Evolutionary conservation across 2,888 invertebrate genomes (phyloP), one percentile per base, ranked within the genome.

Genomic region (Periphyllus acericola): DNA sequence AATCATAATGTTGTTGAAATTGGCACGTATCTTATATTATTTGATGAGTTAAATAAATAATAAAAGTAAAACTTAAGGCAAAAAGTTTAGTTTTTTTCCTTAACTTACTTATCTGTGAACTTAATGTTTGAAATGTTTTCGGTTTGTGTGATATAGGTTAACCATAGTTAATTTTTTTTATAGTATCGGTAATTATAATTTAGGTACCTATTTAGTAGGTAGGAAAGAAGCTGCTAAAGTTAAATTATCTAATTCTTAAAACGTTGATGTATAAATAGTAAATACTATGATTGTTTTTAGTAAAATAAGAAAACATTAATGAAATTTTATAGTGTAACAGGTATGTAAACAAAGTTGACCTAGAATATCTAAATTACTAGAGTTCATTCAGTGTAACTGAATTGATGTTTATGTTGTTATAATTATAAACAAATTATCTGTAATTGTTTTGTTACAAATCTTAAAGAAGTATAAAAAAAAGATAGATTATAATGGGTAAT

Each of bases 291-390:
- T 60, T 60, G 60, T 60, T 60, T 1, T 40, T 14, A 40, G 29
- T 60, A 5, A 60, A 46, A 75, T 66, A 14, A 55, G 74, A 74
- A 40, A 83, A 83, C n/a, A 19, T 66, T 32, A 75, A 75, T 66
- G 17, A 66, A 25, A 75, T 66, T 66, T 83, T 84, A 60, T 55
- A 40, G 83, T 52, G n/a, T 83, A 75, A 83, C 83, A 83, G 36
- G 29, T 83, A 60, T 66, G 74, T 76, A 84, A 83, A 76, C 60
- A 75, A 76, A 32, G 32, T 76, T 76, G 83, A 84, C 75, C 83
- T 84, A 84, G 40, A 84, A 66, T 40, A 66, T 66, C 76, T 66
- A 40, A 76, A 75, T 76, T 66, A 75, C 25, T 84, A 60, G 25
- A 84, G 75, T 76, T 76, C 32, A 84, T 84, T 46, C 40, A 75